phyloP scores from a whole-genome alignment of 2,888 invertebrate species.

The Amaurobius ferox region DNA sequence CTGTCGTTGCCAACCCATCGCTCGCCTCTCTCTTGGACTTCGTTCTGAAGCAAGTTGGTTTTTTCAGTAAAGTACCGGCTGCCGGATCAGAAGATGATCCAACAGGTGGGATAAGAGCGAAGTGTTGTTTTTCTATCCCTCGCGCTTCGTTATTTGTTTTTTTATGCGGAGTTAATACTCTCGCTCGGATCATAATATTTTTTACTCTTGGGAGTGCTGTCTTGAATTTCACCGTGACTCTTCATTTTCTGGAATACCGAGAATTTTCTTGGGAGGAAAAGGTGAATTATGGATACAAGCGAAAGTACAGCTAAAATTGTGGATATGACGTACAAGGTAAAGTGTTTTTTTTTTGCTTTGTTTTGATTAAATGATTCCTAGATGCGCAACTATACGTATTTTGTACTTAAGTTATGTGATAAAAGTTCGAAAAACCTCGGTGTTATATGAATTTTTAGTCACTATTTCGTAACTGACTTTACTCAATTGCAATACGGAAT shows the following conservation, averaged over 20 bases:
- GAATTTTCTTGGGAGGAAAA: neutral
- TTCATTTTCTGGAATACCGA: too few species aligned
- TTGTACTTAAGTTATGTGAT: too few species aligned
- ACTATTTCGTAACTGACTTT: too few species aligned
- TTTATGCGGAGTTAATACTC: too few species aligned
- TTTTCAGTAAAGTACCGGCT: slow-evolving; percentile 39
- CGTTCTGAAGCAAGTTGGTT: slow-evolving; percentile 24
- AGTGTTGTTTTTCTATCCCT: neutral
- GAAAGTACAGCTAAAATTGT: slow-evolving; percentile 54
- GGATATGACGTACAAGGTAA: slow-evolving; percentile 60
- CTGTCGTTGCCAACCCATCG: slow-evolving; percentile 44
- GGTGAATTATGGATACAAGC: slow-evolving; percentile 39
- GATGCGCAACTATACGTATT: too few species aligned
- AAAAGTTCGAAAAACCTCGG: too few species aligned
- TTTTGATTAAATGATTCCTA: too few species aligned
- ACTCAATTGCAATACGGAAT: too few species aligned
- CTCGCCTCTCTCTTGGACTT: slow-evolving; percentile 56
- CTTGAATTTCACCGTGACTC: too few species aligned
- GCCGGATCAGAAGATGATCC: slow-evolving; percentile 20
- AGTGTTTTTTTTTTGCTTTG: neutral
- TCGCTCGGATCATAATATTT: neutral
- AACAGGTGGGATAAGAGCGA: slow-evolving; percentile 22
- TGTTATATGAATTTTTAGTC: too few species aligned
- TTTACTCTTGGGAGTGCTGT: neutral
- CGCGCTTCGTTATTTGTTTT: too few species aligned